These are phyloP conservation scores for Caenorhabditis inopinata DNA, from an alignment of 1,140 invertebrate genomes.

Conservation along the genomic window DNA sequence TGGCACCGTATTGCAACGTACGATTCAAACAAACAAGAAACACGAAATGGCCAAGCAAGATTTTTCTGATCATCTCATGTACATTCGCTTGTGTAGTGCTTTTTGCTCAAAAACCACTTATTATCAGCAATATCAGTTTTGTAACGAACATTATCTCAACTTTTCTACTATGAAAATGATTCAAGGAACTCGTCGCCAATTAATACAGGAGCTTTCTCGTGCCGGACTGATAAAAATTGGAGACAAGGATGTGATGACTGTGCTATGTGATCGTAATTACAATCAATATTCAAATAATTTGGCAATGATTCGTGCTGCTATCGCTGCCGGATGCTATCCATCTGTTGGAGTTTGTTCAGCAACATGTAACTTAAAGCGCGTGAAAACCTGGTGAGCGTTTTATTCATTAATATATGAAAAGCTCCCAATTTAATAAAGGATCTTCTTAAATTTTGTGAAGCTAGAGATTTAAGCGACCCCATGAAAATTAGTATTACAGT, in stretches of 20 bases:
- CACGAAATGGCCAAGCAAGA: constrained; percentile 77
- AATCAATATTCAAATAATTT: constrained; percentile 52
- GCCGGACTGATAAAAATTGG: constrained; percentile 47
- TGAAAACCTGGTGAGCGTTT: constrained; percentile 52
- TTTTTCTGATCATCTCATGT: constrained; percentile 86
- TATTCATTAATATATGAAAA: too few relatives aligned
- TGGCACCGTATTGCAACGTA: constrained; percentile 56
- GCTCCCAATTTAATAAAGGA: too few relatives aligned
- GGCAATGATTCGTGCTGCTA: constrained; percentile 64
- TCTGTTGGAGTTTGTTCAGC: constrained; percentile 54
- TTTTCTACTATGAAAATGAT: constrained; percentile 77
- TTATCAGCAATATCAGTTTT: background rate
- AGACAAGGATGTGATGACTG: constrained; percentile 43
- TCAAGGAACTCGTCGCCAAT: constrained; percentile 66
- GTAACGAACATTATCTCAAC: background rate
- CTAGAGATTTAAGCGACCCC: too few relatives aligned
- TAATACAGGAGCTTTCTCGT: constrained; percentile 56
- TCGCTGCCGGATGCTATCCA: constrained; percentile 65
- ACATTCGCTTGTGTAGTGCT: constrained; percentile 71
- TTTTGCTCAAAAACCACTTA: background rate
- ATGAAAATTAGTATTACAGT: constrained; percentile 8
- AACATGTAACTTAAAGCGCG: constrained; percentile 57
- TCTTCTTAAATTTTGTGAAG: too few relatives aligned
- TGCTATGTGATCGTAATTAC: constrained; percentile 44
- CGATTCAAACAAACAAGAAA: constrained; percentile 71